Evolutionary conservation across 2,888 invertebrate genomes (phyloP).

Genomic region (Teleogryllus oceanicus): DNA sequence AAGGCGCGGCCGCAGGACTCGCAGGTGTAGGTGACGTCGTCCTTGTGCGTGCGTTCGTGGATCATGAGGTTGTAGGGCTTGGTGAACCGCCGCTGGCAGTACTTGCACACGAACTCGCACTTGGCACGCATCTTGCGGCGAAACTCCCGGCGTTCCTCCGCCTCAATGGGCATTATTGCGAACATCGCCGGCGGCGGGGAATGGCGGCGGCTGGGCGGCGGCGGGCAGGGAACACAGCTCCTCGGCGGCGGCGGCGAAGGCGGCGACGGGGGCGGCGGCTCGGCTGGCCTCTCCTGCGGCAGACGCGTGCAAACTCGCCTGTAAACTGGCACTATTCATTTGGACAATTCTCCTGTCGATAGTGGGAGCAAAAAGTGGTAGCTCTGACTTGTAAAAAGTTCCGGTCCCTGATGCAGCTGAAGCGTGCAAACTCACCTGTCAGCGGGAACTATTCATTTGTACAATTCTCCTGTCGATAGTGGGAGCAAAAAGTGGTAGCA

Average conservation of each 20-base stretch:
- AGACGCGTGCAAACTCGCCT: too few species aligned
- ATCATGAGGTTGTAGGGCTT: constrained; percentile 98
- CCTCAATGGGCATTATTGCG: constrained; percentile 86
- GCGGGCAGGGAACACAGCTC: background rate
- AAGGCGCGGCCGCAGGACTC: constrained; percentile 97
- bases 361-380: too few species aligned
- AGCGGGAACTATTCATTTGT: too few species aligned
- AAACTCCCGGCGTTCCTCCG: constrained; percentile 82
- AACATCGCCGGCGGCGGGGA: constrained; percentile 65
- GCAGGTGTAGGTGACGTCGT: constrained; percentile 94
- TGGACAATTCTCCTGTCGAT: too few species aligned
- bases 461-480: too few species aligned
- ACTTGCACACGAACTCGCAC: constrained; percentile 98
- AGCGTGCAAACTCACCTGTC: too few species aligned
- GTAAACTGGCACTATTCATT: too few species aligned
- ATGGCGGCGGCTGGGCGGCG: background rate
- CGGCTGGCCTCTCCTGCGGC: background rate
- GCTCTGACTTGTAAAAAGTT: too few species aligned
- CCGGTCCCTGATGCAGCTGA: too few species aligned
- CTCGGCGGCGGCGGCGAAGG: background rate
- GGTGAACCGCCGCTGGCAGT: constrained; percentile 95
- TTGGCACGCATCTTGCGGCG: constrained; percentile 86
- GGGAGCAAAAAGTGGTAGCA: too few species aligned
- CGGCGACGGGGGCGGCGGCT: background rate
- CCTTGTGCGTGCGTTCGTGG: constrained; percentile 97